These are phyloP conservation scores for Protaetia brevitarsis DNA, from an alignment of 1,140 invertebrate species.

Conservation along the genomic window DNA sequence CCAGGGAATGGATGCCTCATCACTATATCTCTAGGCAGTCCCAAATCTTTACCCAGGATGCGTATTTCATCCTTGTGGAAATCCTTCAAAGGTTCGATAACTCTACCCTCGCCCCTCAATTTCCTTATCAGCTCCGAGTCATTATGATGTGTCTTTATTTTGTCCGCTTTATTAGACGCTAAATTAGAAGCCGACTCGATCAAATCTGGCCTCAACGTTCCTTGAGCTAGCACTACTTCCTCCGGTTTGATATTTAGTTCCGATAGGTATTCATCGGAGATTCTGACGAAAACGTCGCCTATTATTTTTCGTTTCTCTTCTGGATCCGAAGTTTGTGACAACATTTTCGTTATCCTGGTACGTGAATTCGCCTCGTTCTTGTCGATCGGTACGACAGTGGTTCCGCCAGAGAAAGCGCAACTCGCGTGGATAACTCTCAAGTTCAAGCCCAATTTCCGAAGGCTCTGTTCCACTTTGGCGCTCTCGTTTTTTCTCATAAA, in stretches of 20 bases:
- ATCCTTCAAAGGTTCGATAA: constrained; percentile 97
- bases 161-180: constrained; percentile 84
- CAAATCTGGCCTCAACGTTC: constrained; percentile 93
- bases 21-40: constrained; percentile 81
- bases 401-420: constrained; percentile 74
- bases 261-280: constrained; percentile 79
- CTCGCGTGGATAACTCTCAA: constrained; percentile 76
- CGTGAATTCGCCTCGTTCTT: constrained; percentile 57
- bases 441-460: constrained; percentile 80
- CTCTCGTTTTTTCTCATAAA: constrained; percentile 98
- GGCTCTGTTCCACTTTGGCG: constrained; percentile 78
- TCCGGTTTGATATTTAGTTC: constrained; percentile 81
- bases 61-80: constrained; percentile 99
- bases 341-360: constrained; percentile 77
- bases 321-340: constrained; percentile 83
- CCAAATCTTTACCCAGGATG: constrained; percentile 81
- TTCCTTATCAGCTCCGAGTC: constrained; percentile 92
- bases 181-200: constrained; percentile 94
- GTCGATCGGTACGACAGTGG: constrained; percentile 71
- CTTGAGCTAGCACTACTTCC: constrained; percentile 79
- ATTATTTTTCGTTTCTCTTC: constrained; percentile 99
- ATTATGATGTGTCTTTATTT: constrained; percentile 99
- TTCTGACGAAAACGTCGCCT: constrained; percentile 94
- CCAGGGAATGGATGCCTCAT: constrained; percentile 97
- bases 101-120: constrained; percentile 78